These are phyloP conservation scores for Deroptyus accipitrinus DNA, from an alignment of 2,113 vertebrate species.

Conservation along the genomic window DNA sequence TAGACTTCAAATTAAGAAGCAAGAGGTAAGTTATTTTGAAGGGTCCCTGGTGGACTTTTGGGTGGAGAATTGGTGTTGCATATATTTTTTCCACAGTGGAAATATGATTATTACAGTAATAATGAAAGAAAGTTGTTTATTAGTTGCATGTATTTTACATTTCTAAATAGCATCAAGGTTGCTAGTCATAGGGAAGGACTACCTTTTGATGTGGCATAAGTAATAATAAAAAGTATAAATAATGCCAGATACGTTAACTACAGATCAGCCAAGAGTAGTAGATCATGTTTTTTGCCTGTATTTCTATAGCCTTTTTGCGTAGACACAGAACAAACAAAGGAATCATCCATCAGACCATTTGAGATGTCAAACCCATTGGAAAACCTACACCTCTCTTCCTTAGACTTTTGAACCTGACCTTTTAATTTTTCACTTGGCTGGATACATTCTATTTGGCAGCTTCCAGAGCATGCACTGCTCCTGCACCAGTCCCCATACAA, in stretches of 20 bases:
- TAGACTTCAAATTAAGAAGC: background rate
- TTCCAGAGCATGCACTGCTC: conserved; percentile 30
- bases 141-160: background rate
- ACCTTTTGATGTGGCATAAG: background rate
- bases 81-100: background rate
- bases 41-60: conserved; percentile 13
- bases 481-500: conserved; percentile 44
- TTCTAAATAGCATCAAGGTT: background rate
- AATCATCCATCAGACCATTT: conserved; percentile 46
- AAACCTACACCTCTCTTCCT: conserved; percentile 15
- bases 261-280: background rate
- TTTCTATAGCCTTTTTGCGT: background rate
- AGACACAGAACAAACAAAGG: conserved; percentile 39
- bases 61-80: background rate
- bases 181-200: background rate
- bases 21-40: background rate
- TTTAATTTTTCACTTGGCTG: conserved; percentile 46
- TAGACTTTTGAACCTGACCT: conserved; percentile 47
- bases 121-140: background rate
- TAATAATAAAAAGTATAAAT: background rate
- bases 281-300: background rate
- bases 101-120: background rate
- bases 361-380: conserved; percentile 48
- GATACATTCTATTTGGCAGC: conserved; percentile 38
- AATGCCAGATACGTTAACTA: background rate